phyloP scores from a whole-genome alignment of 2,113 vertebrate species.

The Gallinago media region DNA sequence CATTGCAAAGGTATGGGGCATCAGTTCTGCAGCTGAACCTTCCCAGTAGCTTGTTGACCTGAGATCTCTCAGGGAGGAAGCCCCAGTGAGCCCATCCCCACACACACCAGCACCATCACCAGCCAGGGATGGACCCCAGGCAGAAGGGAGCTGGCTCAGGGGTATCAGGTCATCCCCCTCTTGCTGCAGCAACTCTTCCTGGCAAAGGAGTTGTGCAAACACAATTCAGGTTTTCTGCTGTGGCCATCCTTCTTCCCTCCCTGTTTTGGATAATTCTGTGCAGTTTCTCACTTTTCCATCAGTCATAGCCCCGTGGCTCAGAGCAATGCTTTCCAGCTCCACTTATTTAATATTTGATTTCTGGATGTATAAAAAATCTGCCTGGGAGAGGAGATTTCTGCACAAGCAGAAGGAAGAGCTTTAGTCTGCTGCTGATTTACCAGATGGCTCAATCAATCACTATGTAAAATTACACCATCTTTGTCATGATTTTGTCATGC shows the following conservation, averaged over 20 bases:
- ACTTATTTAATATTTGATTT: not conserved
- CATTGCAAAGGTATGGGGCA: constrained; percentile 83
- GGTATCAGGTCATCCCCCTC: not conserved
- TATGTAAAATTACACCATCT: rapidly evolving
- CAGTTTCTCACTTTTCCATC: not conserved
- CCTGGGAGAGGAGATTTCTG: not conserved
- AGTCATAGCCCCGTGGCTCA: not conserved
- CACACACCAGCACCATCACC: not conserved
- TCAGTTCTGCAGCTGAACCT: not conserved
- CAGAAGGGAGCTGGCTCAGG: not conserved
- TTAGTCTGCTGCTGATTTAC: not conserved
- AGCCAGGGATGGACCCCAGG: not conserved
- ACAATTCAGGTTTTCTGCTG: not conserved
- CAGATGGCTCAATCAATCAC: not conserved
- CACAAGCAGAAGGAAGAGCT: not conserved
- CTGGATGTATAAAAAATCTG: not conserved
- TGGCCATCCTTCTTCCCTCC: not conserved
- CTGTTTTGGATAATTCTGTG: rapidly evolving
- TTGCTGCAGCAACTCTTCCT: not conserved
- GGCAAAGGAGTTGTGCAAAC: not conserved
- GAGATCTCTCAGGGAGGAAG: not conserved
- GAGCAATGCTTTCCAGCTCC: not conserved
- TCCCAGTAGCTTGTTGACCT: not conserved
- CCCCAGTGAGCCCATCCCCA: rapidly evolving
- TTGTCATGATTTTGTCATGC: rapidly evolving